Conservation (phyloP, 2,888 invertebrate species). For the Matsumyia berberina region DNA sequence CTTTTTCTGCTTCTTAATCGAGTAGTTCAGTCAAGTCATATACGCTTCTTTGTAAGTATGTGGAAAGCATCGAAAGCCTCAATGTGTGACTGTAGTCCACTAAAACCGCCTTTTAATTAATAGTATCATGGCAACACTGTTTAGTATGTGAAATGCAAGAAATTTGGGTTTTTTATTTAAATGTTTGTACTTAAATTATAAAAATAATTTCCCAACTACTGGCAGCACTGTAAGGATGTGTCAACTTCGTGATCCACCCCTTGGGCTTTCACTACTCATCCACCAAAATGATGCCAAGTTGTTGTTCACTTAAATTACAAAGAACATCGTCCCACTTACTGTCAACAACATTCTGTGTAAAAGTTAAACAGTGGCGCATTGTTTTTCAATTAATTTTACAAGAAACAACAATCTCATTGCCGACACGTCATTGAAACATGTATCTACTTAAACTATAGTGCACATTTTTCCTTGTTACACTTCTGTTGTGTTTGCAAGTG, state of each 20-base stretch:
- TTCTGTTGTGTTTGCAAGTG: not conserved
- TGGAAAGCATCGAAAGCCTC: no score
- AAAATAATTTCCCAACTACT: not conserved
- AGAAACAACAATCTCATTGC: not conserved
- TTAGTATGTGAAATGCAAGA: no score
- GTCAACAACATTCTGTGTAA: not conserved
- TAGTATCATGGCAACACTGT: no score
- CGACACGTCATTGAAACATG: not conserved
- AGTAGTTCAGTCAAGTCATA: no score
- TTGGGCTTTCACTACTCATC: not conserved
- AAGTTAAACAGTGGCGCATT: not conserved
- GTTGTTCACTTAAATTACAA: not conserved
- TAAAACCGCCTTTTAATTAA: no score
- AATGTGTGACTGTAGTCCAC: no score
- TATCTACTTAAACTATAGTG: not conserved
- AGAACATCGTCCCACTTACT: no score
- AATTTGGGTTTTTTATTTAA: no score
- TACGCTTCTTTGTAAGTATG: no score
- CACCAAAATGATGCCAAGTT: conserved; percentile 1
- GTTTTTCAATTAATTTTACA: not conserved
- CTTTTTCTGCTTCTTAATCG: no score
- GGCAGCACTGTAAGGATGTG: not conserved
- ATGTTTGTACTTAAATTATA: no score
- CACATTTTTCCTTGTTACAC: conserved; percentile 4
- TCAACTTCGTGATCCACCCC: not conserved